Conservation (phyloP, 1,140 invertebrate genomes). For the Lysiphlebus fabarum region DNA sequence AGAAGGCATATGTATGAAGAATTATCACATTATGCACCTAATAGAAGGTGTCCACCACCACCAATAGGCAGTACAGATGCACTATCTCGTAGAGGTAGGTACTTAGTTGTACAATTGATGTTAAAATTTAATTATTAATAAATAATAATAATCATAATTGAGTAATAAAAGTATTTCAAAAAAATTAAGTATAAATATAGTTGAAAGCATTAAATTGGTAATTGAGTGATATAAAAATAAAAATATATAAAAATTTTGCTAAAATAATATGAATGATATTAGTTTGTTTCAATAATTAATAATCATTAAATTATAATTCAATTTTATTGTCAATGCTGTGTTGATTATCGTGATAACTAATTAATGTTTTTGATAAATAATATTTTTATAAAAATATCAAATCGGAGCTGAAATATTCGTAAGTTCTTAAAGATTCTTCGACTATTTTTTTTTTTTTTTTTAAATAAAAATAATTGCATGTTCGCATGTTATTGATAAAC, state of each 20-base stretch:
- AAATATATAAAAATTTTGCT: too few relatives aligned
- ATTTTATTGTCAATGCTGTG: too few relatives aligned
- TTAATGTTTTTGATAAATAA: slow-evolving; percentile 4
- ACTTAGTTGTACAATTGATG: slow-evolving; percentile 28
- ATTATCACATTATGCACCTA: slow-evolving; percentile 61
- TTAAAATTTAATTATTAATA: slow-evolving; percentile 20
- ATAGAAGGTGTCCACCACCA: slow-evolving; percentile 59
- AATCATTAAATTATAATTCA: too few relatives aligned
- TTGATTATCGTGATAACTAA: too few relatives aligned
- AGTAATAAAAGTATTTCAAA: slow-evolving; percentile 1
- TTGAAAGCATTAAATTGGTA: too few relatives aligned
- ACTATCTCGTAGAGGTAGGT: slow-evolving; percentile 53
- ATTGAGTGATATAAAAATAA: too few relatives aligned
- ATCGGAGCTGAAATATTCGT: slow-evolving; percentile 28
- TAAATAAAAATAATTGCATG: slow-evolving; percentile 36
- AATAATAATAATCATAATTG: slow-evolving; percentile 15
- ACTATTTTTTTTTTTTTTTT: slow-evolving; percentile 13
- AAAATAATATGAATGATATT: too few relatives aligned
- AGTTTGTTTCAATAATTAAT: too few relatives aligned
- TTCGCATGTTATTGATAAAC: slow-evolving; percentile 32
- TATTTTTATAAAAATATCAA: slow-evolving; percentile 9
- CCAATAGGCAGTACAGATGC: slow-evolving; percentile 50
- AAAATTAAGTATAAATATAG: neutral
- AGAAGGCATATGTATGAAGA: slow-evolving; percentile 84
- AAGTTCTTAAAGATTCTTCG: slow-evolving; percentile 32